phyloP scores from a whole-genome alignment of 2,113 vertebrate genomes.

The Syngnathus typhle region DNA sequence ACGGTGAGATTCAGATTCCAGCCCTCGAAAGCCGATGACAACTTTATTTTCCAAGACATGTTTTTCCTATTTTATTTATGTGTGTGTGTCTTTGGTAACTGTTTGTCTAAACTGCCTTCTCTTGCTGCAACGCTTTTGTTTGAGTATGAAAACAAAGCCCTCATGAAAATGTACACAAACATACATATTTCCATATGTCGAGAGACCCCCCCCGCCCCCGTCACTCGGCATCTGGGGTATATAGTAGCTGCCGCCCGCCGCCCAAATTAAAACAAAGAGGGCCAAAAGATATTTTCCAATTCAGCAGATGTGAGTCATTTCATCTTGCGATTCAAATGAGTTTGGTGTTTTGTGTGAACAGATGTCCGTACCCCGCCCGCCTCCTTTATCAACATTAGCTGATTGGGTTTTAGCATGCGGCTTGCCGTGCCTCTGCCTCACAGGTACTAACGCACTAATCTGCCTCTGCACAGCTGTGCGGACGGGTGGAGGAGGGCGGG shows the following conservation, averaged over 20 bases:
- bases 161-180: conserved; percentile 7
- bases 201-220: conserved; percentile 45
- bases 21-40: neutral
- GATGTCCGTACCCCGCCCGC: conserved; percentile 77
- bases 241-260: conserved; percentile 53
- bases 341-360: conserved; percentile 79
- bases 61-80: neutral
- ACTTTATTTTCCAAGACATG: neutral
- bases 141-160: neutral
- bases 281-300: conserved; percentile 72
- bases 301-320: conserved; percentile 78
- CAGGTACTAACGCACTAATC: conserved; percentile 77
- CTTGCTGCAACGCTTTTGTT: neutral
- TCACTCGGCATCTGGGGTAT: conserved; percentile 60
- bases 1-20: too few relatives aligned
- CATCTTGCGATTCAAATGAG: conserved; percentile 80
- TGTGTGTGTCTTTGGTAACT: neutral
- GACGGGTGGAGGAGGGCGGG: conserved; percentile 35
- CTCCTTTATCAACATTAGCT: conserved; percentile 81
- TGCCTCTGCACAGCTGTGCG: conserved; percentile 71
- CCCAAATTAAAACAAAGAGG: conserved; percentile 70
- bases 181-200: neutral
- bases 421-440: conserved; percentile 67
- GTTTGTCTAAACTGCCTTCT: neutral
- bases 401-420: conserved; percentile 78